Base-by-base conservation (phyloP, 2,113 vertebrate species). In the Aspidoscelis tigris region DNA sequence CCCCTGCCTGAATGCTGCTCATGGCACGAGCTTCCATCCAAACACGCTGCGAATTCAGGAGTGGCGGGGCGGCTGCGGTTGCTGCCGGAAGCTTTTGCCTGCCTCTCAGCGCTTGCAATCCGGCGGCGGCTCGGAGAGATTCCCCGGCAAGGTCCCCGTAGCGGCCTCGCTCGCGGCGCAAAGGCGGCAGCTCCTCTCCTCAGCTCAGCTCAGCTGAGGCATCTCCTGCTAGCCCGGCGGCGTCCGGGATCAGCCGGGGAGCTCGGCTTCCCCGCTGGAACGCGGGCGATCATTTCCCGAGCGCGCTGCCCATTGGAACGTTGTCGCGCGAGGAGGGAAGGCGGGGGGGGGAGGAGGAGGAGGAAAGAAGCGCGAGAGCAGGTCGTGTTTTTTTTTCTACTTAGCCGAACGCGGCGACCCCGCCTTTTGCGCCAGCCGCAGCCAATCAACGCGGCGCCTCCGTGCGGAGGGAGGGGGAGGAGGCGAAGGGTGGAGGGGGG, bases 141-240 rank as follows among this genome's bases (percentile, higher is more conserved):
- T 81, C 90, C 22, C 90, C 22, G 76, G 90, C 83, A 76, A 58
- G 9, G 18, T 76, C 68, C 61, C 68, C 41, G 7, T 33, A 65
- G 73, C 65, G 79, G 84, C 76, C 86, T 82, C 80, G 10, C 53
- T 21, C 44, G 6, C 33, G 6, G 44, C 33, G 20, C 26, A 50
- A 61, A 11, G 41, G 47, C 68, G 2, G 68, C 78, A 1, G 10
- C 76, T 18, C 71, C 85, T 89, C 80, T 90, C 86, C 80, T 91
- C 88, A 80, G 83, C 83, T 89, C 80, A 91, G 87, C 80, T 91
- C 88, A 80, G 83, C 83, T 81, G 82, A 89, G 93, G 92, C 93
- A 88, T 87, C 88, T 53, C 87, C 33, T 33, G 33, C 33, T 33
- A 33, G 33, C 33, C 33, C 92, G 93, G 91, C 83, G 91, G 94